A percentile compares a stretch with the other conserved stretches of the same genome.
Evolutionary conservation across 2,888 invertebrate species (phyloP).

Genomic region (Tridacna gigas): DNA sequence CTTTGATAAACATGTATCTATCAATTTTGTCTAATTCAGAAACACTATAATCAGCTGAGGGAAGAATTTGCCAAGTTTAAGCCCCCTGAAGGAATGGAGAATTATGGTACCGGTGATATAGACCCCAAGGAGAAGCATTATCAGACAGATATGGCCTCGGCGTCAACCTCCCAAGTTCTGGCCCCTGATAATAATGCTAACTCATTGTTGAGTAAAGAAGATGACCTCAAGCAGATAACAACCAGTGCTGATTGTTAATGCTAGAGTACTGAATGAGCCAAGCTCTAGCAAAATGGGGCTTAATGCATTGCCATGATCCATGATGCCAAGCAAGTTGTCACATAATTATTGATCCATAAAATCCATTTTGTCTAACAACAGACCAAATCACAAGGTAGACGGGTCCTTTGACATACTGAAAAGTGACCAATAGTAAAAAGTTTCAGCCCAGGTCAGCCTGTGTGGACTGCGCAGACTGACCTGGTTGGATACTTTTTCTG

Average conservation of each 20-base stretch:
- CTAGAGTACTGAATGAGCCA: neutral
- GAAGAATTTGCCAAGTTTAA: constrained; percentile 94
- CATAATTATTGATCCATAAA: no score
- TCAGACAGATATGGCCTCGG: constrained; percentile 69
- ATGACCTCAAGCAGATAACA: constrained; percentile 17
- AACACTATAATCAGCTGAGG: constrained; percentile 92
- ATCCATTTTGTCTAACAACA: no score
- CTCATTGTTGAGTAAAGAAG: constrained; percentile 50
- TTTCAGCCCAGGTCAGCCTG: no score
- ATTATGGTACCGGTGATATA: constrained; percentile 68
- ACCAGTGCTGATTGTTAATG: constrained; percentile 15
- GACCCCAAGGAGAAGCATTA: constrained; percentile 76
- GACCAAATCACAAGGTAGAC: no score
- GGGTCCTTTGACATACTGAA: no score
- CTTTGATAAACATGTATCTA: neutral
- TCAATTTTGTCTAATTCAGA: constrained; percentile 86
- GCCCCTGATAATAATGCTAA: constrained; percentile 58
- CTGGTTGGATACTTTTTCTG: no score
- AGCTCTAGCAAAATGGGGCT: neutral
- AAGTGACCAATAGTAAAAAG: no score
- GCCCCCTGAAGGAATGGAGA: constrained; percentile 87
- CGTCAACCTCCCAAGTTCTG: constrained; percentile 48
- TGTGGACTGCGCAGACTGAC: no score
- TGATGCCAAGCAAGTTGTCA: no score
- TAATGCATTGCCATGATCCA: no score